Percentiles rank a stretch among this genome's conserved stretches.
Conservation (phyloP, 2,113 vertebrate species). For the Entelurus aequoreus region DNA sequence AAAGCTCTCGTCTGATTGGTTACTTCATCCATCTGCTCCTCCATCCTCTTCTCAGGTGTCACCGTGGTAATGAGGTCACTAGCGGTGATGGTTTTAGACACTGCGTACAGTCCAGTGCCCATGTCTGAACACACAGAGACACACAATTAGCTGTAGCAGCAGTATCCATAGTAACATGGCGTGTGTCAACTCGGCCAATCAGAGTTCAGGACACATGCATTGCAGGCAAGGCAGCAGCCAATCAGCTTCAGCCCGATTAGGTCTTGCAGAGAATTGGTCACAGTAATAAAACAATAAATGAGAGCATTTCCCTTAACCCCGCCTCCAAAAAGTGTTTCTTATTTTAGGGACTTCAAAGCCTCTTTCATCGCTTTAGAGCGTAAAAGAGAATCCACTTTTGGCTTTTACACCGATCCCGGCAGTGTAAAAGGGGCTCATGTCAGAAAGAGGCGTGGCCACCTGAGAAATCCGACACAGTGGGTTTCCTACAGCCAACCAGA, state of each 20-base stretch:
- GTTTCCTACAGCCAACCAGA: constrained; percentile 28
- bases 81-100: constrained; percentile 85
- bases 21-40: constrained; percentile 73
- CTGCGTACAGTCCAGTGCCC: constrained; percentile 86
- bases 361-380: background rate
- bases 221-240: constrained; percentile 19
- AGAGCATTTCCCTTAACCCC: background rate
- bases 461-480: background rate
- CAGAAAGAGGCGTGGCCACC: background rate
- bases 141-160: background rate
- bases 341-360: background rate
- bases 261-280: background rate
- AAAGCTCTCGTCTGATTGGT: background rate
- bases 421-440: background rate
- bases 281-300: background rate
- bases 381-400: background rate
- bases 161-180: constrained; percentile 5
- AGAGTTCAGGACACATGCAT: constrained; percentile 41
- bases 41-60: constrained; percentile 84
- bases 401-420: background rate
- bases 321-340: background rate
- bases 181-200: constrained; percentile 25
- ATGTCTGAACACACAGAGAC: constrained; percentile 75
- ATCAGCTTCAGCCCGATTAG: constrained; percentile 25
- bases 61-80: constrained; percentile 91